A percentile compares a stretch with the other conserved stretches of the same genome.
phyloP scores from a whole-genome alignment of 2,888 invertebrate species.

The Theretra japonica region DNA sequence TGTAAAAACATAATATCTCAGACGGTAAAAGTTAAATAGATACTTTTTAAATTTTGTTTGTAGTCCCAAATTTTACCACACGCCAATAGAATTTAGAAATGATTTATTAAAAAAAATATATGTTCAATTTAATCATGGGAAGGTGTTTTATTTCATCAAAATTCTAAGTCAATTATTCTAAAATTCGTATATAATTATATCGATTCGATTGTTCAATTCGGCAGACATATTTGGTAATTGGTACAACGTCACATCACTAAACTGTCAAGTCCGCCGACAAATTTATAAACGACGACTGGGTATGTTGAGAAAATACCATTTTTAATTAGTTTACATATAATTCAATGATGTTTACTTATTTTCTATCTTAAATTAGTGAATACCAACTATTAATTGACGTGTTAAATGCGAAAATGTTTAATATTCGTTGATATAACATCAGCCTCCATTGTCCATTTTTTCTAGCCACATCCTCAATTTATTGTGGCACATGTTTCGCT shows the following conservation, averaged over 20 bases:
- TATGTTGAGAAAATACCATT: slow-evolving; percentile 34
- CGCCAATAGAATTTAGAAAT: too few species aligned
- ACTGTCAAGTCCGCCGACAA: slow-evolving; percentile 46
- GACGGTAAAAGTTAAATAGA: too few species aligned
- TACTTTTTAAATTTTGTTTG: too few species aligned
- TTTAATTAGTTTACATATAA: slow-evolving; percentile 22
- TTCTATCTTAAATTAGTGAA: neutral
- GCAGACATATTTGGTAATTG: neutral
- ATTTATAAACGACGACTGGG: slow-evolving; percentile 45
- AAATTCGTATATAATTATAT: too few species aligned
- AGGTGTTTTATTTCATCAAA: too few species aligned
- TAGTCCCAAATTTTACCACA: too few species aligned
- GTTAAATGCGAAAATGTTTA: neutral
- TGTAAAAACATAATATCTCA: too few species aligned
- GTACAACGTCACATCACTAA: slow-evolving; percentile 28
- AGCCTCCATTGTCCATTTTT: slow-evolving; percentile 78
- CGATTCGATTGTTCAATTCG: too few species aligned
- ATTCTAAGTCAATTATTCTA: too few species aligned
- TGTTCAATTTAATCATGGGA: too few species aligned
- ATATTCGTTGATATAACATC: slow-evolving; percentile 36
- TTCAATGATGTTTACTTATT: neutral
- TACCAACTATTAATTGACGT: neutral
- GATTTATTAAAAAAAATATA: too few species aligned
- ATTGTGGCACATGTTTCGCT: slow-evolving; percentile 80
- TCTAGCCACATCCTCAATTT: slow-evolving; percentile 83